Base-by-base conservation (phyloP, 64 coral and sea anemone species). In the Montipora foliosa region DNA sequence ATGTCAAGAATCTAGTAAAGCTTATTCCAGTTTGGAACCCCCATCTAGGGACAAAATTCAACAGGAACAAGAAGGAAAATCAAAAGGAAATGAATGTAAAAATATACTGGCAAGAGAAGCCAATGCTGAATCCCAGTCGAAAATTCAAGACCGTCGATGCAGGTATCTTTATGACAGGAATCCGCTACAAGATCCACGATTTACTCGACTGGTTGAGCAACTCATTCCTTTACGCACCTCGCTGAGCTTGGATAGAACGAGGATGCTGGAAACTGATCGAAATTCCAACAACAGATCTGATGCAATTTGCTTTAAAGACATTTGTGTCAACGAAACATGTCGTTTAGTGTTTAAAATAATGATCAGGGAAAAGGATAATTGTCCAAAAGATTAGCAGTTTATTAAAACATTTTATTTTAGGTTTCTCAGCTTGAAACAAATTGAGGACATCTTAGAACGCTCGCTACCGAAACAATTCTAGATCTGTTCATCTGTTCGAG, bases 271-370 rank as follows among this genome's bases (percentile, higher is more conserved):
- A 21, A 8, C 46, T 19, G 71, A 8, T 3, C 68, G 47, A 71
- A 50, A 21, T 49, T 4, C 15, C 45, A 71, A 37, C 0, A 17
- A 68, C 14, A 44, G 57, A 20, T 16, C 17, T 64, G 61, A 70
- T 68, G 66, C 22, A 7, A 86, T 72, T 51, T 86, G 82, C 50
- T 86, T 86, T 8, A 86, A 86, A 86, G 82, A 86, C n/a, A 71
- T 86, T 48, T 86, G 82, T 17, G 66, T 86, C 67, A 86, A 86
- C 44, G 82, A 86, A 12, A 86, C 82, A 12, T 86, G 82, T 50
- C 82, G 82, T 8, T 24, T 86, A 14, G 82, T 86, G 82, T 86
- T 71, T 50, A 86, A 86, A 51, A 86, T 86, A 12, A 86, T 86
- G 82, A 86, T 13, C 44, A 68, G 22, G 68, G 82, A 45, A 49